A percentile compares a stretch with the other conserved stretches of the same genome.
These are phyloP conservation scores for Tuberolachnus salignus DNA, from an alignment of 2,888 invertebrate genomes.

Conservation along the genomic window DNA sequence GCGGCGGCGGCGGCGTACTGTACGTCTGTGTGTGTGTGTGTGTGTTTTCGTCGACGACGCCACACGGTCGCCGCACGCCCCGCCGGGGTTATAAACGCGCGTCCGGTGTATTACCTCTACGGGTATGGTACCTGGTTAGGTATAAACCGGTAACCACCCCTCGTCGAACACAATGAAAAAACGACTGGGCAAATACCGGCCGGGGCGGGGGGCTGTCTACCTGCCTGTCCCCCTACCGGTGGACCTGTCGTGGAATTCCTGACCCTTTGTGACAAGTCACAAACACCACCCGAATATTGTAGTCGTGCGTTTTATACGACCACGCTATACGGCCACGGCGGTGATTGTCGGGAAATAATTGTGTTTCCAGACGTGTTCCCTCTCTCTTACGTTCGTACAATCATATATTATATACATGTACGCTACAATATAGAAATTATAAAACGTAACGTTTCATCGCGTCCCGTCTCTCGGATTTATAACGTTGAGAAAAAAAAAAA, in stretches of 20 bases:
- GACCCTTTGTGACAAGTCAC: slow-evolving; percentile 53
- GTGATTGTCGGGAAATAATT: not conserved
- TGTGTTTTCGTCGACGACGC: not conserved
- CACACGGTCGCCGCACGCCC: not conserved
- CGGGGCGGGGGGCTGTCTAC: too few relatives aligned
- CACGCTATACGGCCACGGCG: not conserved
- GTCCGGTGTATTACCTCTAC: too few relatives aligned
- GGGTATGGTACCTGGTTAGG: too few relatives aligned
- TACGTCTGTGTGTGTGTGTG: not conserved
- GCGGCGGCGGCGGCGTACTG: not conserved
- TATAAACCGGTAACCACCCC: not conserved
- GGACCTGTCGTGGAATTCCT: slow-evolving; percentile 45
- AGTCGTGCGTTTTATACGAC: not conserved
- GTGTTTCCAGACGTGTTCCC: not conserved
- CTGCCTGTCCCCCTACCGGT: not conserved
- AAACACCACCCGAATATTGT: not conserved
- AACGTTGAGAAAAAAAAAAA: too few relatives aligned
- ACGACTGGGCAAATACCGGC: too few relatives aligned
- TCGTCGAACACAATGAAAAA: not conserved
- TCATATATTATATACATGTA: too few relatives aligned
- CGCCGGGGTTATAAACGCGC: not conserved
- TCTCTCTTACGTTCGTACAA: not conserved
- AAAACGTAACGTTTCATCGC: too few relatives aligned
- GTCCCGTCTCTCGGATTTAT: too few relatives aligned
- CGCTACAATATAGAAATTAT: too few relatives aligned